Conservation (phyloP, 2,113 vertebrate species). For the Tachycineta bicolor region DNA sequence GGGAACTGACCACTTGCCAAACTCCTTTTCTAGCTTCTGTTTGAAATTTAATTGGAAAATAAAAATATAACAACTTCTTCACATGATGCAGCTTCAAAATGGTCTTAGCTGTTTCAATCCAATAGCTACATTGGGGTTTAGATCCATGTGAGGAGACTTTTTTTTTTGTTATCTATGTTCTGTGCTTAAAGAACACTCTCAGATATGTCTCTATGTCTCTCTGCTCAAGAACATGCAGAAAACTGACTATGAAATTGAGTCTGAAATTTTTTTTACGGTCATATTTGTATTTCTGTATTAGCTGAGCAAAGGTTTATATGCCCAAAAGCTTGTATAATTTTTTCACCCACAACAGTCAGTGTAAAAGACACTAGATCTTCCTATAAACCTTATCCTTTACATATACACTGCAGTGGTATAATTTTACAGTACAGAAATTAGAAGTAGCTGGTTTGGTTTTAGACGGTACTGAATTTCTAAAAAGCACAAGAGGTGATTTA, state of each 20-base stretch:
- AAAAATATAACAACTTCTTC: neutral
- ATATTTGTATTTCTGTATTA: neutral
- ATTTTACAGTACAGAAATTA: neutral
- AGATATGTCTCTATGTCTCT: neutral
- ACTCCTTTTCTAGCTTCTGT: neutral
- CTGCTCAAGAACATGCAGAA: neutral
- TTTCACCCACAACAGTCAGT: neutral
- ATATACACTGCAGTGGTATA: neutral
- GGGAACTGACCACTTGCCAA: no score
- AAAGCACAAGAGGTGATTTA: neutral
- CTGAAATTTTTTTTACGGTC: neutral
- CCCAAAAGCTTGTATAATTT: neutral
- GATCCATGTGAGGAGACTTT: neutral
- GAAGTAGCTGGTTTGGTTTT: neutral
- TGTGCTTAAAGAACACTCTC: neutral
- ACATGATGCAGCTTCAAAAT: neutral
- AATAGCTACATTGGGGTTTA: neutral
- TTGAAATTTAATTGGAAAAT: neutral
- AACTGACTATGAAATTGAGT: neutral
- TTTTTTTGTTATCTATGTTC: neutral
- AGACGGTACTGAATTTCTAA: neutral
- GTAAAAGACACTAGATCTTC: neutral
- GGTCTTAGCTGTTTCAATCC: neutral
- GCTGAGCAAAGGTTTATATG: neutral
- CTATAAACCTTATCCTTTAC: neutral